A percentile compares a stretch with the other conserved stretches of the same genome.
These are phyloP conservation scores for Pyrocephalus nanus DNA, from an alignment of 2,797 vertebrate genomes.

Conservation along the genomic window DNA sequence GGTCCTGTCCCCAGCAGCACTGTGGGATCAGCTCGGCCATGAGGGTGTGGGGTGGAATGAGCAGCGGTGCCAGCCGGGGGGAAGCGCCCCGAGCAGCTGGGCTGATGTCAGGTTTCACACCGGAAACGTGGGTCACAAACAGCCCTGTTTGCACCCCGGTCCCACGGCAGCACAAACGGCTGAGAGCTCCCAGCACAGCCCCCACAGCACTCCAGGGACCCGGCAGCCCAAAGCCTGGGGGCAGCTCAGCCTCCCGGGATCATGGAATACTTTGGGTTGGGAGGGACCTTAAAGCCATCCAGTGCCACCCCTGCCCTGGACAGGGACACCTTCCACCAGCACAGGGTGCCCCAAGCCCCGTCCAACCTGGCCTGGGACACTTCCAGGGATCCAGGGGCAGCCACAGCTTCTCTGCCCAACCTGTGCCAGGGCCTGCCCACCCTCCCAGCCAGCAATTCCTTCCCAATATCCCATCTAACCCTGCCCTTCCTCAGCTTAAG, in stretches of 20 bases:
- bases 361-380: background rate
- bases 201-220: background rate
- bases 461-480: background rate
- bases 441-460: background rate
- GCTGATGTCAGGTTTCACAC: background rate
- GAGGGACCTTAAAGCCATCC: background rate
- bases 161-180: background rate
- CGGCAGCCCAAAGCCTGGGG: fast-evolving
- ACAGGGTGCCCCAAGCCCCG: background rate
- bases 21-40: too few species aligned
- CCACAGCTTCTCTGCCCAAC: background rate
- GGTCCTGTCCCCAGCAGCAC: background rate
- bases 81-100: background rate
- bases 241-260: background rate
- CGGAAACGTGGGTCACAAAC: background rate
- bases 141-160: background rate
- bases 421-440: background rate
- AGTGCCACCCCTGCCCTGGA: fast-evolving
- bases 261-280: fast-evolving
- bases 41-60: background rate
- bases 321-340: background rate
- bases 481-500: background rate
- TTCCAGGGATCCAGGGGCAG: background rate
- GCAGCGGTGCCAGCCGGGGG: background rate
- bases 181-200: background rate